Conservation (phyloP, 2,113 vertebrate genomes). For the Ovis canadensis region DNA sequence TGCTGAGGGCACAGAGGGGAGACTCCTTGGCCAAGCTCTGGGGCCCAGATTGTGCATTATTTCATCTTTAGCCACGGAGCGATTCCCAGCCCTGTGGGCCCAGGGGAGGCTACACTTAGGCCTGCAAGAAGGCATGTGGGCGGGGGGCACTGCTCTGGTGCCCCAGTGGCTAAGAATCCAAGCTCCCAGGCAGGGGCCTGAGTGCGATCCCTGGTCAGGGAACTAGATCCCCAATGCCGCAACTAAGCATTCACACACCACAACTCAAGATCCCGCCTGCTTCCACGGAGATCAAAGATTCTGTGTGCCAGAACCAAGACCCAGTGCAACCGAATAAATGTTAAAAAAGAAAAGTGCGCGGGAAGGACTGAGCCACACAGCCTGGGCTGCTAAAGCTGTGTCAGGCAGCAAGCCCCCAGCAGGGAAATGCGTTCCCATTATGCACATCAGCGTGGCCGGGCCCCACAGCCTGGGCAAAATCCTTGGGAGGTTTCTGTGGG, state of each 20-base stretch:
- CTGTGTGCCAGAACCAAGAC: not conserved
- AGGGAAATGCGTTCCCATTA: not conserved
- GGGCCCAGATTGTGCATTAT: not conserved
- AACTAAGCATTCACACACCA: accelerated
- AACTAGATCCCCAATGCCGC: not conserved
- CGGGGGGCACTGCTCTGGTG: not conserved
- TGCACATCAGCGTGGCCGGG: not conserved
- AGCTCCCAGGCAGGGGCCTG: not conserved
- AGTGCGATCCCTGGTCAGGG: not conserved
- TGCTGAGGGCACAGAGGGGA: not conserved
- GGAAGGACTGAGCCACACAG: not conserved
- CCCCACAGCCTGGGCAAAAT: not conserved
- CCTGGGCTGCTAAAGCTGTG: not conserved
- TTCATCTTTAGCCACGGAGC: not conserved
- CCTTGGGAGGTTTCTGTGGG: not conserved
- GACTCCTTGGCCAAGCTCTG: not conserved
- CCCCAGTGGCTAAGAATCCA: not conserved
- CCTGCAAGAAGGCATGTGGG: not conserved
- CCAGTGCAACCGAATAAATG: not conserved
- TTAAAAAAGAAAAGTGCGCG: not conserved
- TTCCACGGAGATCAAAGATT: not conserved
- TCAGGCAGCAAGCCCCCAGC: not conserved
- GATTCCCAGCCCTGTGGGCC: not conserved
- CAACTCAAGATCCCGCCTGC: not conserved
- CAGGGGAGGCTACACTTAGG: not conserved